Conservation (phyloP, 2,888 invertebrate genomes). For the Hermodice carunculata region DNA sequence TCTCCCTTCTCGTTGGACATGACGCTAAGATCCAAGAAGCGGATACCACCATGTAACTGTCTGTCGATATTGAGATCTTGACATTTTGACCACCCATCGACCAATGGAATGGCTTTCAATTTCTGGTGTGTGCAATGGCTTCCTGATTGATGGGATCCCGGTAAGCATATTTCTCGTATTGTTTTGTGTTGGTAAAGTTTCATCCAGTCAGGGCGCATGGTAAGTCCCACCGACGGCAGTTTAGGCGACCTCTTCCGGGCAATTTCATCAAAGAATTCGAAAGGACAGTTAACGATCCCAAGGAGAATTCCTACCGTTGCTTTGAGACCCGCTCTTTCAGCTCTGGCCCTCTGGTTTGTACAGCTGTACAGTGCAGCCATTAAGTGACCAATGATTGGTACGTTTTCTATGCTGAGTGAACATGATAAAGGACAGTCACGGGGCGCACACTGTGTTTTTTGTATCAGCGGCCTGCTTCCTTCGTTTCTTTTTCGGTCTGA, state of each 20-base stretch:
- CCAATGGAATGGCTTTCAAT: background rate
- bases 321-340: slow-evolving; percentile 36
- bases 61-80: slow-evolving; percentile 24
- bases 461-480: too few relatives aligned
- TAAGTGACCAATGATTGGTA: slow-evolving; percentile 31
- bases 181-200: slow-evolving; percentile 9
- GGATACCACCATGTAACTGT: slow-evolving; percentile 33
- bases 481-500: too few relatives aligned
- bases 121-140: slow-evolving; percentile 21
- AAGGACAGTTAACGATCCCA: slow-evolving; percentile 21
- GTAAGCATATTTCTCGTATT: slow-evolving; percentile 29
- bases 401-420: too few relatives aligned
- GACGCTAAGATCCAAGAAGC: slow-evolving; percentile 34
- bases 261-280: slow-evolving; percentile 30
- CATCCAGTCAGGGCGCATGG: slow-evolving; percentile 33
- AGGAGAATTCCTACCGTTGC: slow-evolving; percentile 32
- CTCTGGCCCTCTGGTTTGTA: slow-evolving; percentile 18
- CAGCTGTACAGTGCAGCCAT: slow-evolving; percentile 30
- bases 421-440: too few relatives aligned
- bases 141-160: slow-evolving; percentile 34
- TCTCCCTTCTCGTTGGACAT: slow-evolving; percentile 28
- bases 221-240: slow-evolving; percentile 18
- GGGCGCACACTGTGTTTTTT: too few relatives aligned
- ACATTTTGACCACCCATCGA: slow-evolving; percentile 37
- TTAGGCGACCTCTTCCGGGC: slow-evolving; percentile 22